Conservation (phyloP, 2,888 invertebrate genomes). For the Drosophila meridiana region DNA sequence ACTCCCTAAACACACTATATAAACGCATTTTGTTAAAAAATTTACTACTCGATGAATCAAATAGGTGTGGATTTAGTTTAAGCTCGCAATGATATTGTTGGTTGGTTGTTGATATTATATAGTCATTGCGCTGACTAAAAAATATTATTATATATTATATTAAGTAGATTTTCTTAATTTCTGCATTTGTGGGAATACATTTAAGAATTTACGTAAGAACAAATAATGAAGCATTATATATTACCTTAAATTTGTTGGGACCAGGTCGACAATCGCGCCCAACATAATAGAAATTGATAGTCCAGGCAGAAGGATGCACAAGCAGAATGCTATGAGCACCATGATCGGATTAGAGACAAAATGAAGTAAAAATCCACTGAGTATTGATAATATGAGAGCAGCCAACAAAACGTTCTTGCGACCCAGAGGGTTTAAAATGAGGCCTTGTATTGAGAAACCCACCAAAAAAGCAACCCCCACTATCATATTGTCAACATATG, state of each 20-base stretch:
- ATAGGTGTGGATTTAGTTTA: too few species aligned
- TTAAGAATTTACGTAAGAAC: too few species aligned
- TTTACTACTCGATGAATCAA: too few species aligned
- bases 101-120: too few species aligned
- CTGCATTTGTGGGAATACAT: too few species aligned
- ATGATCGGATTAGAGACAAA: slow-evolving; percentile 68
- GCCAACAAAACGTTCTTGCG: slow-evolving; percentile 77
- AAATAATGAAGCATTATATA: neutral
- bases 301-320: slow-evolving; percentile 80
- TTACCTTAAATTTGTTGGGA: slow-evolving; percentile 81
- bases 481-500: slow-evolving; percentile 81
- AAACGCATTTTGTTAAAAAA: too few species aligned
- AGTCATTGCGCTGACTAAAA: too few species aligned
- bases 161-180: neutral
- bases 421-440: slow-evolving; percentile 81
- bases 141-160: too few species aligned
- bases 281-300: slow-evolving; percentile 80
- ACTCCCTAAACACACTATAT: too few species aligned
- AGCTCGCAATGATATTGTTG: too few species aligned
- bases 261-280: slow-evolving; percentile 80
- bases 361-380: slow-evolving; percentile 80
- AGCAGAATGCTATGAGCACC: slow-evolving; percentile 80
- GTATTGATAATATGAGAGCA: slow-evolving; percentile 63
- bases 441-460: slow-evolving; percentile 80
- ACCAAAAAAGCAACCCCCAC: slow-evolving; percentile 81